A percentile compares a stretch with the other conserved stretches of the same genome.
Evolutionary conservation across 1,140 invertebrate species (phyloP).

Genomic region (Brachionus paranguensis): DNA sequence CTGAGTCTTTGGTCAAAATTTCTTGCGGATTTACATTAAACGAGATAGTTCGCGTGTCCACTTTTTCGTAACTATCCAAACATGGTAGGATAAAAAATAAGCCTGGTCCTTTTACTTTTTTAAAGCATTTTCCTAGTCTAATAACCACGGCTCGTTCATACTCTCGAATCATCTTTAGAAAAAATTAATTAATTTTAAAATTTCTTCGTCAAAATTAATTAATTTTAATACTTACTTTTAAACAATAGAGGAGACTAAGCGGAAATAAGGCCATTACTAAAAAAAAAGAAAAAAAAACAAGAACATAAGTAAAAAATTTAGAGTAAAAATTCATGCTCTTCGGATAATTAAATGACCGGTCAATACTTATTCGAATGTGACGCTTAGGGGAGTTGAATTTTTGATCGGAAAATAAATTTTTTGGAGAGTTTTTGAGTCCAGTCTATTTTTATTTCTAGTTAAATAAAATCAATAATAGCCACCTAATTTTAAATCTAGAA

Average conservation of each 20-base stretch:
- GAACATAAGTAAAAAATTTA: neutral
- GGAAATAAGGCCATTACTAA: neutral
- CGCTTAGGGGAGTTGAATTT: neutral
- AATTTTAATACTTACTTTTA: neutral
- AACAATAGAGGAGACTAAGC: neutral
- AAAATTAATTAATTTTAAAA: neutral
- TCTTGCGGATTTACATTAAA: slow-evolving; percentile 42
- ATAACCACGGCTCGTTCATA: slow-evolving; percentile 41
- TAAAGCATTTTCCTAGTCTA: slow-evolving; percentile 22
- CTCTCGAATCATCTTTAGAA: slow-evolving; percentile 30
- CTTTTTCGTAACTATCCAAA: slow-evolving; percentile 34
- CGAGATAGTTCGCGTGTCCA: slow-evolving; percentile 40
- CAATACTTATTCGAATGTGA: neutral
- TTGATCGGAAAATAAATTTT: neutral
- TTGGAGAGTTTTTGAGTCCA: neutral
- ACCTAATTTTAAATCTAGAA: neutral
- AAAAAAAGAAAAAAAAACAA: neutral
- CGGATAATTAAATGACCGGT: neutral
- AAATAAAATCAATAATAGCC: neutral
- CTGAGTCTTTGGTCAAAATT: slow-evolving; percentile 42
- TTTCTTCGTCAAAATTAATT: neutral
- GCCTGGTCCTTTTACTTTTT: slow-evolving; percentile 38
- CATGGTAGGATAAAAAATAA: slow-evolving; percentile 41
- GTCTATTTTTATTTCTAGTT: neutral
- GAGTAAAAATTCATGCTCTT: neutral